Conservation (phyloP, 2,797 vertebrate species). For the Adrianichthys oophorus region DNA sequence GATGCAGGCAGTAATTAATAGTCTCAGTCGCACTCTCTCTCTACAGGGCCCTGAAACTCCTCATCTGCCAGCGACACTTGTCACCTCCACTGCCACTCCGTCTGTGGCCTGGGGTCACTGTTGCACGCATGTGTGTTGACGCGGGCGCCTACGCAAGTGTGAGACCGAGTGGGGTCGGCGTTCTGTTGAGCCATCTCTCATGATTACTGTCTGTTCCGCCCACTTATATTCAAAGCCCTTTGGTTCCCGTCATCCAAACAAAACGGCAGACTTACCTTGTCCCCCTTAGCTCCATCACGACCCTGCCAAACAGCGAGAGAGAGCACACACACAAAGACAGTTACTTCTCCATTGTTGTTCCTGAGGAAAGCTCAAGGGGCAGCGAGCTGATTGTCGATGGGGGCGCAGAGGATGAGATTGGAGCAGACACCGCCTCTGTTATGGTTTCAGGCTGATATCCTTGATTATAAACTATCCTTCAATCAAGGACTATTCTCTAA, state of each 20-base stretch:
- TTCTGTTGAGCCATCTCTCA: constrained; percentile 58
- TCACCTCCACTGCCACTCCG: constrained; percentile 66
- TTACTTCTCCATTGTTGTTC: constrained; percentile 70
- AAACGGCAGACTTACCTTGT: constrained; percentile 88
- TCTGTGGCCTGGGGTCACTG: constrained; percentile 37
- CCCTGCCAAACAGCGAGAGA: constrained; percentile 80
- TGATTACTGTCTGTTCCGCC: constrained; percentile 70
- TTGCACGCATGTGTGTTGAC: background rate
- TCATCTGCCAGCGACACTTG: constrained; percentile 65
- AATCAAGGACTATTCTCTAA: constrained; percentile 66
- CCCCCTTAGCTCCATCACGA: constrained; percentile 84
- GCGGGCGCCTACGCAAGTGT: constrained; percentile 7
- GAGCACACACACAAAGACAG: constrained; percentile 48
- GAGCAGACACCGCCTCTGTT: constrained; percentile 70
- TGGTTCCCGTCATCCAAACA: constrained; percentile 68
- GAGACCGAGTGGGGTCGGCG: constrained; percentile 4
- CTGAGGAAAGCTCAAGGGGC: constrained; percentile 62
- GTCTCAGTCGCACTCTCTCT: constrained; percentile 49
- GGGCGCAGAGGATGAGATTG: constrained; percentile 74
- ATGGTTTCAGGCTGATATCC: constrained; percentile 66
- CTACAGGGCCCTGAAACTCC: constrained; percentile 51
- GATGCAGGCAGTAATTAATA: constrained; percentile 75
- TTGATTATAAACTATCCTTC: constrained; percentile 66
- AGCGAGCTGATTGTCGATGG: constrained; percentile 64
- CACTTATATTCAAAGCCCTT: constrained; percentile 64